Evolutionary conservation across 2,113 vertebrate species (phyloP).

Genomic region (Jaculus jaculus): DNA sequence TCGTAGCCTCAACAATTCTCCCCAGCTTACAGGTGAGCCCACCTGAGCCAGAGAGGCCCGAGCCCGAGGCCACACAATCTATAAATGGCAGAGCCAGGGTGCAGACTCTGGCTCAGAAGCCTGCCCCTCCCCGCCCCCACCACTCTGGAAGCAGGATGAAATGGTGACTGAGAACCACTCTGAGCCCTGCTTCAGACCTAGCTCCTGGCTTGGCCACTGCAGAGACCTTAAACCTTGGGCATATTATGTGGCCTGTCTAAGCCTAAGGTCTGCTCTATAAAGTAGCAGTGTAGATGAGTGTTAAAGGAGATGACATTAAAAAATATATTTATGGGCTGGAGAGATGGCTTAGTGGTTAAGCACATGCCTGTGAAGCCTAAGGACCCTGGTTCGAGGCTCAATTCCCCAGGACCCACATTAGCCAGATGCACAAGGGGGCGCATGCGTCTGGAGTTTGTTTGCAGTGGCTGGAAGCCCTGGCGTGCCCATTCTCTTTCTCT

Average conservation of each 20-base stretch:
- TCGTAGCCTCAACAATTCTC: neutral
- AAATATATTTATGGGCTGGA: no score
- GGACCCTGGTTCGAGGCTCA: no score
- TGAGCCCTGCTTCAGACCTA: neutral
- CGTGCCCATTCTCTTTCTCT: no score
- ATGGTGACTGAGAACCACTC: neutral
- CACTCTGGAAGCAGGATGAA: neutral
- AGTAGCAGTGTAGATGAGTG: neutral
- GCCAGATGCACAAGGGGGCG: no score
- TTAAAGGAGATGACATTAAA: neutral
- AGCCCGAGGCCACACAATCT: neutral
- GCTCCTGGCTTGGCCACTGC: neutral
- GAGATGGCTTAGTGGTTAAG: no score
- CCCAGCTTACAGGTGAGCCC: neutral
- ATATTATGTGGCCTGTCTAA: rapidly evolving
- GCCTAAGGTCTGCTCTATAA: constrained; percentile 46
- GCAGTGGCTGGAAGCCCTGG: no score
- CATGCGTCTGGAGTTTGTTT: no score
- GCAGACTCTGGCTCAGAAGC: neutral
- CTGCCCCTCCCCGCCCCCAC: neutral
- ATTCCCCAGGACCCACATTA: no score
- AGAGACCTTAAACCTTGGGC: rapidly evolving
- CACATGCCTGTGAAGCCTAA: no score
- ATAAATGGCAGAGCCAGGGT: neutral
- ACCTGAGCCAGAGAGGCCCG: neutral